Base-by-base conservation (phyloP, 2,797 vertebrate genomes). In the Nannoperca obscura region DNA sequence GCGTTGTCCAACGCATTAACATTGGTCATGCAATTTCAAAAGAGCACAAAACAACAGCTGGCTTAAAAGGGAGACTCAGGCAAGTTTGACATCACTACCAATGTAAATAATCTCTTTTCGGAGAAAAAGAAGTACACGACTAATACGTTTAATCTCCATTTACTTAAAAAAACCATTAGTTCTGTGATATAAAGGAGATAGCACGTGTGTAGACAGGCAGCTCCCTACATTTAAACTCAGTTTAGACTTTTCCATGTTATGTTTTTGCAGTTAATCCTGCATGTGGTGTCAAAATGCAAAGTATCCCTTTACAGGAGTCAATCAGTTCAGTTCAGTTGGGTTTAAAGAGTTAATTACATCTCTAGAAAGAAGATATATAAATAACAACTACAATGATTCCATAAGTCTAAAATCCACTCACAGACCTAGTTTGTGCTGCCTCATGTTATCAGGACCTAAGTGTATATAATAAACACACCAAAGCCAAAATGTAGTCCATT, bases 11-110 rank as follows among this genome's bases (percentile, higher is more conserved):
- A n/a, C n/a, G n/a, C n/a, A 88, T 86, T 67, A 91, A 89, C 78
- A 81, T 90, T 71, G 89, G 80, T 91, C 93, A 94, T 93, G 90
- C 92, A 93, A 81, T 79, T 92, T 90, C 61, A 87, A 86, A 82
- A 86, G 78, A 89, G 88, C 86, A 86, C 87, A 89, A 86, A 85
- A 91, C 75, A 86, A 88, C 75, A 88, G 80, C 82, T 85, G 82
- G 74, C 72, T 81, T 73, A 73, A 91, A 89, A 88, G 72, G 86
- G 90, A 91, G 68, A 87, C 87, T 78, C 75, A 0, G 54, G 58
- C 77, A 60, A 63, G 49, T 82, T 85, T 89, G 86, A 86, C 86
- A 81, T 77, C 88, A 88, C 80, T 49, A 62, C 62, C 59, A 63
- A 30, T 74, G 66, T 34, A 50, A 62, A 42, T 40, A 7, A 69